Evolutionary conservation across 2,113 vertebrate genomes (phyloP).

Genomic region (Hyperopisus bebe): DNA sequence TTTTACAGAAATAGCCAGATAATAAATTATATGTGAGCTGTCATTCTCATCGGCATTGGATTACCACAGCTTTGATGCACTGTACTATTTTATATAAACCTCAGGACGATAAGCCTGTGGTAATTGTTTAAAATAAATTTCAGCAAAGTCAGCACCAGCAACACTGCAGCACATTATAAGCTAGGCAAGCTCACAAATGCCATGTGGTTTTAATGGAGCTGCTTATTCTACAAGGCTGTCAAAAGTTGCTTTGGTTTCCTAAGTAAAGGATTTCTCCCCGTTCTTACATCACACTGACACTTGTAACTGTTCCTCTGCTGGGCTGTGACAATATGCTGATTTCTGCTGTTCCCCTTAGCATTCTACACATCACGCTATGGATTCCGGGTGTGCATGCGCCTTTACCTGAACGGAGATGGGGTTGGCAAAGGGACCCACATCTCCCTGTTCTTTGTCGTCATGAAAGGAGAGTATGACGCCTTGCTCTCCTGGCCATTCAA

Average conservation of each 20-base stretch:
- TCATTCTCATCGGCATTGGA: not conserved
- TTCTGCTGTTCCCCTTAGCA: constrained; percentile 49
- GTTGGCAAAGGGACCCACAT: constrained; percentile 66
- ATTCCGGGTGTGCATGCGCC: constrained; percentile 71
- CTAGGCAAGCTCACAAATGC: not conserved
- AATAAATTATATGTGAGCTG: not conserved
- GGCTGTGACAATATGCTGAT: not conserved
- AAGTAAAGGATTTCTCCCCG: not conserved
- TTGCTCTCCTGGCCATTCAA: constrained; percentile 74
- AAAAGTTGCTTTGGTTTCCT: not conserved
- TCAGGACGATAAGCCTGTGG: not conserved
- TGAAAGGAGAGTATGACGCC: constrained; percentile 74
- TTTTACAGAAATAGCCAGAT: not conserved
- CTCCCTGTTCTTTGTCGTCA: constrained; percentile 77
- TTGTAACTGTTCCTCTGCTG: not conserved
- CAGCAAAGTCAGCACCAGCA: not conserved
- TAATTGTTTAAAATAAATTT: not conserved
- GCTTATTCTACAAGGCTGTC: not conserved
- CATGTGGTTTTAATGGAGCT: not conserved
- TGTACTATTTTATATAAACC: not conserved
- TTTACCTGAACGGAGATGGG: constrained; percentile 76
- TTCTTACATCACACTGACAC: not conserved
- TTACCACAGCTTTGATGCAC: not conserved
- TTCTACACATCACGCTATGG: constrained; percentile 76
- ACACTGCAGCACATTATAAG: not conserved